phyloP scores from a whole-genome alignment of 2,888 invertebrate genomes.

The Drosophila lutescens region DNA sequence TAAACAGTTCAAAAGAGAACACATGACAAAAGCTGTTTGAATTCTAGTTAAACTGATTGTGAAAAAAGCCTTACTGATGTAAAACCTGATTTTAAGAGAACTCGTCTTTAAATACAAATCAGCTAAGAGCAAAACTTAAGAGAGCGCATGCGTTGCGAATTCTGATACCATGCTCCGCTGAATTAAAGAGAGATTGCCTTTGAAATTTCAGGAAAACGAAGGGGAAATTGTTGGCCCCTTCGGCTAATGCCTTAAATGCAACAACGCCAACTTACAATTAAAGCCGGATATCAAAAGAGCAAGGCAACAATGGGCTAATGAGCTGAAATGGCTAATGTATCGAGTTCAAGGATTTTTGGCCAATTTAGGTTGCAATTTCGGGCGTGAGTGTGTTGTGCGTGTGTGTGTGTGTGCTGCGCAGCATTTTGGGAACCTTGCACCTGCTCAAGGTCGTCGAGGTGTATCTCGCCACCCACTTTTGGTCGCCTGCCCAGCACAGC shows the following conservation, averaged over 20 bases:
- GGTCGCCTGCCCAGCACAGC: slow-evolving; percentile 8
- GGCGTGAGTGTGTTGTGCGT: background rate
- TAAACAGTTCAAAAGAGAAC: no score
- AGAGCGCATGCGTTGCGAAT: slow-evolving; percentile 17
- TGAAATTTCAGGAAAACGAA: slow-evolving; percentile 4
- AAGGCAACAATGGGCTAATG: slow-evolving; percentile 36
- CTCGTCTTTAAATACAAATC: background rate
- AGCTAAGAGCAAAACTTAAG: background rate
- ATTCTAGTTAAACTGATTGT: background rate
- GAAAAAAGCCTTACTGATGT: background rate
- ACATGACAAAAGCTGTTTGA: slow-evolving; percentile 25
- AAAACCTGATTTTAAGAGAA: slow-evolving; percentile 9
- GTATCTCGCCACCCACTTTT: slow-evolving; percentile 17
- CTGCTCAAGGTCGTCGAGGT: slow-evolving; percentile 59
- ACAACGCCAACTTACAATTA: slow-evolving; percentile 54
- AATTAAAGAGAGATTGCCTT: slow-evolving; percentile 19
- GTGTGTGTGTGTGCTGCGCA: slow-evolving; percentile 4
- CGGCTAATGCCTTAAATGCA: slow-evolving; percentile 49
- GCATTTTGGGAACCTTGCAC: slow-evolving; percentile 28
- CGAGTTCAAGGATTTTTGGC: slow-evolving; percentile 9
- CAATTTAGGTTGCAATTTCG: slow-evolving; percentile 3
- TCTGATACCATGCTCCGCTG: slow-evolving; percentile 2
- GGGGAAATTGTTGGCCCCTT: slow-evolving; percentile 13
- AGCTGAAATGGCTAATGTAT: slow-evolving; percentile 20
- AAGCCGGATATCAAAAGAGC: slow-evolving; percentile 38